A percentile compares a stretch with the other conserved stretches of the same genome.
These are phyloP conservation scores for Cybosia mesomella DNA, from an alignment of 2,888 invertebrate species.

Conservation along the genomic window DNA sequence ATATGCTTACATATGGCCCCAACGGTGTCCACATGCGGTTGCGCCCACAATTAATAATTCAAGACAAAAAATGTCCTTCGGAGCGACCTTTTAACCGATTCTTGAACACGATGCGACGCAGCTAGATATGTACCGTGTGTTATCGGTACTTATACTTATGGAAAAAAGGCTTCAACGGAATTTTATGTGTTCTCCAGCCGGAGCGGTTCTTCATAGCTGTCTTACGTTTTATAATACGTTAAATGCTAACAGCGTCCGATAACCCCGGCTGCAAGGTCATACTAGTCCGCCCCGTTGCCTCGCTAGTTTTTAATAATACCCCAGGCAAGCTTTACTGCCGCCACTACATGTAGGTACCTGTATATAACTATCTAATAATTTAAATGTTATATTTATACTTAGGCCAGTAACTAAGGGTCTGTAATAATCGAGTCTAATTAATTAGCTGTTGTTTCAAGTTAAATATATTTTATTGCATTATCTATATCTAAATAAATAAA, in stretches of 20 bases:
- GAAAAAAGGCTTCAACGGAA: conserved; percentile 84
- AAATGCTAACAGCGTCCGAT: conserved; percentile 85
- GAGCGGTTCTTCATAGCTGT: conserved; percentile 83
- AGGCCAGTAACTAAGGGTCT: background rate
- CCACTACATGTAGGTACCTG: conserved; percentile 44
- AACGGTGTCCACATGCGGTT: conserved; percentile 63
- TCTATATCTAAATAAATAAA: background rate
- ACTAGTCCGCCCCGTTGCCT: conserved; percentile 68
- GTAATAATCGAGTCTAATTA: background rate
- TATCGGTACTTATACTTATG: conserved; percentile 75
- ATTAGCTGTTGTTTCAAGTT: background rate
- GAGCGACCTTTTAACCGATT: conserved; percentile 78
- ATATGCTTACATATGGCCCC: conserved; percentile 55
- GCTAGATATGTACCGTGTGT: conserved; percentile 71
- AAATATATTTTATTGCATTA: background rate
- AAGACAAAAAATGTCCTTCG: conserved; percentile 81
- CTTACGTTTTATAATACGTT: conserved; percentile 80
- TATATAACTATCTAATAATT: conserved; percentile 29
- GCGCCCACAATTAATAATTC: conserved; percentile 64
- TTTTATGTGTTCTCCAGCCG: conserved; percentile 77
- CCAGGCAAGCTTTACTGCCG: conserved; percentile 64
- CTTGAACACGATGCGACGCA: conserved; percentile 52
- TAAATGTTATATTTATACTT: conserved; percentile 2
- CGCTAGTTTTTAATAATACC: conserved; percentile 69
- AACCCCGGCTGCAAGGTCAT: conserved; percentile 83